Evolutionary conservation across 2,888 invertebrate genomes (phyloP), one percentile per base, ranked within the genome.

Genomic region (Ferdinandea cuprea): DNA sequence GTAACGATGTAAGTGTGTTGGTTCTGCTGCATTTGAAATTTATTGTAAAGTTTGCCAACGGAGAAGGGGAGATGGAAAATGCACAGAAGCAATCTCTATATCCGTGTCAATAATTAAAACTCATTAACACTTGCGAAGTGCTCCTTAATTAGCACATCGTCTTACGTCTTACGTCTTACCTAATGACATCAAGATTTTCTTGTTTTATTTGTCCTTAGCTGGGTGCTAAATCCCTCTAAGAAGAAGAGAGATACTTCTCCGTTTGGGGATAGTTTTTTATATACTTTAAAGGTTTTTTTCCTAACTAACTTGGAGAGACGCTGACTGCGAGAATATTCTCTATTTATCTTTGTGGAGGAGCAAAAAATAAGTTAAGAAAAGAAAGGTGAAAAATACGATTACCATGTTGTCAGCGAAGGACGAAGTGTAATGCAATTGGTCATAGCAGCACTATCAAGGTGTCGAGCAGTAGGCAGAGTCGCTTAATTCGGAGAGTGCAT

Each of bases 61-160:
- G n/a, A n/a, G n/a, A n/a, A 32, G 11, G n/a, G 19, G 37, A 7
- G 11, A 35, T 11, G 15, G 5, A 11, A n/a, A 13, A 25, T 25
- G 58, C 17, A 4, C 32, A 44, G 15, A 52, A 30, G 50, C 46
- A 56, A 63, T 65, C 63, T 72, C 68, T 69, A 63, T 69, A 69
- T 68, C 63, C 44, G 58, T 79, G 69, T 80, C 80, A 80, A 80
- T 80, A 80, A 80, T 80, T 80, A 80, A 80, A 74, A 80, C 80
- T 80, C 80, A 80, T 80, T 80, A 80, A 69, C 80, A 80, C 80
- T 80, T 74, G 42, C 30, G 58, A 74, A 80, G 69, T 63, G 74
- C 44, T 56, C 44, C 42, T 44, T 80, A 80, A 80, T 80, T 74
- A 80, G 74, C 68, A 69, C 63, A 65, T 65, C 74, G 63, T 68